Percentiles rank a stretch among this genome's conserved stretches.
Evolutionary conservation across 92 coral and sea anemone species (phyloP).

Genomic region (Zoanthus gigantus): DNA sequence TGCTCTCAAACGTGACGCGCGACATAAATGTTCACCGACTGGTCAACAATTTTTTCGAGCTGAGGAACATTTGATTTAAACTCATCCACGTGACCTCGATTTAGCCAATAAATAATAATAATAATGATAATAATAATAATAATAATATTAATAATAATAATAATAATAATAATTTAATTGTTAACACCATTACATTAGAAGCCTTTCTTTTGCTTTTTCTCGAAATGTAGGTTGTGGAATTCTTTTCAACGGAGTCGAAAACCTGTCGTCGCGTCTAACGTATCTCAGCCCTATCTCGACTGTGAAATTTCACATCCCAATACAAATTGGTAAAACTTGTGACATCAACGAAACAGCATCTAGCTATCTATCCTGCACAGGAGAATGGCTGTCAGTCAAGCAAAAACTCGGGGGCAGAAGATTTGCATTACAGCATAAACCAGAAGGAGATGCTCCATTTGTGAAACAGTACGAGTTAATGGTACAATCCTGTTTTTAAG

Average conservation of each 20-base stretch:
- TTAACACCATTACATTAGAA: no score
- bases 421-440: not conserved
- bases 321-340: not conserved
- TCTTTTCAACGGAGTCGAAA: not conserved
- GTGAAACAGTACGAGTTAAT: not conserved
- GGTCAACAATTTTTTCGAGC: no score
- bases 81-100: no score
- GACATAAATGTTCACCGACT: no score
- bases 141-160: no score
- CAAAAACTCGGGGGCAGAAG: not conserved
- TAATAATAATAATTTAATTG: no score
- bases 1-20: no score
- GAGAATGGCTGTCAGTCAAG: constrained; percentile 19
- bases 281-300: not conserved
- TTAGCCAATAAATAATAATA: no score
- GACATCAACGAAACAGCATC: constrained; percentile 32
- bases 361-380: constrained; percentile 15
- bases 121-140: no score
- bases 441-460: not conserved
- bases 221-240: constrained; percentile 6
- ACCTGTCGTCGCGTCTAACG: not conserved
- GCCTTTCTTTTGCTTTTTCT: not conserved
- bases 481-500: not conserved
- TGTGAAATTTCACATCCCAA: not conserved
- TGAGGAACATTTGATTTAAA: no score